Conservation (phyloP, 1,140 invertebrate species). For the Trachymyrmex cornetzi region DNA sequence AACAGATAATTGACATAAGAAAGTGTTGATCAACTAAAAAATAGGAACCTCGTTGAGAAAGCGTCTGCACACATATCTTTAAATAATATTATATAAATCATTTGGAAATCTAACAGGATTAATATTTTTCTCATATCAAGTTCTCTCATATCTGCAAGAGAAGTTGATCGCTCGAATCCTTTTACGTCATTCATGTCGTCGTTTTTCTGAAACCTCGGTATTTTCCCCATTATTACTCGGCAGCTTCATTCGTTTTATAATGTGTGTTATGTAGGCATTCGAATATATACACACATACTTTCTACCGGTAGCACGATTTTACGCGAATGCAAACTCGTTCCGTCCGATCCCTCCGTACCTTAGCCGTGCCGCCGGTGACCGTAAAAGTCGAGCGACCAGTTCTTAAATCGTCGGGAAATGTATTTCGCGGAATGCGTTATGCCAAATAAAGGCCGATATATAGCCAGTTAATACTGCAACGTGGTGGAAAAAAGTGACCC, state of each 20-base stretch:
- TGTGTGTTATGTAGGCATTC: no score
- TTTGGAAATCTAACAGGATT: neutral
- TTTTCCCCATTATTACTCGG: constrained; percentile 3
- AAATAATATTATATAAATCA: neutral
- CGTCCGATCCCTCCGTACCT: constrained; percentile 36
- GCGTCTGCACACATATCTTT: no score
- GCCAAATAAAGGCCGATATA: constrained; percentile 69
- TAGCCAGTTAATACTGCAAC: constrained; percentile 28
- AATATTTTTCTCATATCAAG: neutral
- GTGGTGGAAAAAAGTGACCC: constrained; percentile 61
- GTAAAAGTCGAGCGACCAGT: constrained; percentile 68
- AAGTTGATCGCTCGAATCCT: neutral
- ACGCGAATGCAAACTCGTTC: constrained; percentile 49
- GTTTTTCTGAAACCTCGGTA: neutral
- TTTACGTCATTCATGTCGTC: neutral
- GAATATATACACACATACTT: constrained; percentile 18
- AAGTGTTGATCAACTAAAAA: constrained; percentile 23
- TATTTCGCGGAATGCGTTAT: constrained; percentile 26
- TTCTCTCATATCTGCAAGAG: neutral
- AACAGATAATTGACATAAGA: constrained; percentile 20
- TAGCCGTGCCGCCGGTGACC: constrained; percentile 10
- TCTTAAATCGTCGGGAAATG: constrained; percentile 68
- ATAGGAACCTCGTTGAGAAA: neutral
- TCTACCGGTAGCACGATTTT: constrained; percentile 37
- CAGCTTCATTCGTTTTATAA: constrained; percentile 6